These are phyloP conservation scores for Scolanthus callimorphus DNA, from an alignment of 92 coral and sea anemone species.

Conservation along the genomic window DNA sequence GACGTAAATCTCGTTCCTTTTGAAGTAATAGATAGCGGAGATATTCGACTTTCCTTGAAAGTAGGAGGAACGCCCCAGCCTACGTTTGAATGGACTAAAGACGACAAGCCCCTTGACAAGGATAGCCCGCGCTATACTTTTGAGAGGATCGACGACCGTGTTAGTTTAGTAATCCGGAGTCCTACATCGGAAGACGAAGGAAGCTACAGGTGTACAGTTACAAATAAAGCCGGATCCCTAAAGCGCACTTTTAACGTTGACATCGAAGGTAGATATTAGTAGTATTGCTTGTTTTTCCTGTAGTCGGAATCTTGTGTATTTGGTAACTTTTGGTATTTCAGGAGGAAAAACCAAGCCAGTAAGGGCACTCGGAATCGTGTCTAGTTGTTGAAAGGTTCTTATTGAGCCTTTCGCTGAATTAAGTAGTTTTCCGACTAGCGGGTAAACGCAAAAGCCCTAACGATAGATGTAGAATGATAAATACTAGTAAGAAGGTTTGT, in stretches of 20 bases:
- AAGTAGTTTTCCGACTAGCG: too few species aligned
- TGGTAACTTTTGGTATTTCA: too few species aligned
- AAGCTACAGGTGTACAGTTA: constrained; percentile 68
- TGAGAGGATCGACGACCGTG: constrained; percentile 49
- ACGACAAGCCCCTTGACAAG: constrained; percentile 51
- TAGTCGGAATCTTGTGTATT: too few species aligned
- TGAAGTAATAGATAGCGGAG: constrained; percentile 49
- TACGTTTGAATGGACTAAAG: constrained; percentile 61
- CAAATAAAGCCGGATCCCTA: constrained; percentile 58
- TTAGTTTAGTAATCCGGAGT: constrained; percentile 34
- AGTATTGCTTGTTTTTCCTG: too few species aligned
- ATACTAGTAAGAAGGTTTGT: too few species aligned
- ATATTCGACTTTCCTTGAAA: constrained; percentile 36
- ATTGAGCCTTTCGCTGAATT: too few species aligned
- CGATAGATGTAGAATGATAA: too few species aligned
- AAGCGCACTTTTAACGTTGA: constrained; percentile 62
- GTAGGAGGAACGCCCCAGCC: constrained; percentile 74
- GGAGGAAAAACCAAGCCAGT: too few species aligned
- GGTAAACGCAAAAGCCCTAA: too few species aligned
- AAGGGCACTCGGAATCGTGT: too few species aligned
- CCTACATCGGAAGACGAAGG: constrained; percentile 66
- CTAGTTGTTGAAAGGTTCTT: too few species aligned
- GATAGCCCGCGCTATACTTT: constrained; percentile 39
- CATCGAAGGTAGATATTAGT: constrained; percentile 39
- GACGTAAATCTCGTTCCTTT: constrained; percentile 35